Base-by-base conservation (phyloP, 53 echinoderm and acorn worm genomes). In the Luidia sarsii region DNA sequence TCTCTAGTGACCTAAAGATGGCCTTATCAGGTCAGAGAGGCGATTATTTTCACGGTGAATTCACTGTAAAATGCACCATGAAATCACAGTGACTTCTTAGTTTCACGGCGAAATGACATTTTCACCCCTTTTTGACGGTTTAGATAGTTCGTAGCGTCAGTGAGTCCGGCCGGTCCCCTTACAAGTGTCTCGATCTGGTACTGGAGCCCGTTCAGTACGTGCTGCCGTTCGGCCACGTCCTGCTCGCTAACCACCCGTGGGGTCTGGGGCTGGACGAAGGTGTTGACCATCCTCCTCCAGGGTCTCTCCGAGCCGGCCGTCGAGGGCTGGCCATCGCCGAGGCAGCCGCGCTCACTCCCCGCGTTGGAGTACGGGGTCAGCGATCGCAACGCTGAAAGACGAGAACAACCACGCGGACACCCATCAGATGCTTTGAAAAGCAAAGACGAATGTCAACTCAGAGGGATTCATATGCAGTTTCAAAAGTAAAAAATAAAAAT, bases 121-220 rank as follows among this genome's bases (percentile, higher is more conserved):
- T n/a, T n/a, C n/a, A n/a, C n/a, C n/a, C n/a, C n/a, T n/a, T n/a
- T n/a, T n/a, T 21, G 20, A 2, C 9, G 23, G 23, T 27, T 55
- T 27, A 21, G 51, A 52, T 52, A 23, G 23, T 23, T 52, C 19
- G 7, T n/a, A n/a, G n/a, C n/a, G 52, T 23, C 19, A 22, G 23
- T 27, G 27, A n/a, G n/a, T n/a, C n/a, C n/a, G n/a, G n/a, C n/a
- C n/a, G n/a, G n/a, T n/a, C n/a, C n/a, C 48, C 86, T 89, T 79
- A 99, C 99, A 89, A 99, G 41, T 52, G 94, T 99, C 65, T 99
- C 91, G 13, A 99, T 94, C 75, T 99, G 94, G 64, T 99, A 99
- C 85, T 99, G 99, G 3, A 99, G 75, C 37, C 91, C 87, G 51
- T 99, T 89, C 56, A 99, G 77, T 4, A 99, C 45, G 39, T 91